These are phyloP conservation scores for Campylorhamphus procurvoides DNA, from an alignment of 2,113 vertebrate species.

Conservation along the genomic window DNA sequence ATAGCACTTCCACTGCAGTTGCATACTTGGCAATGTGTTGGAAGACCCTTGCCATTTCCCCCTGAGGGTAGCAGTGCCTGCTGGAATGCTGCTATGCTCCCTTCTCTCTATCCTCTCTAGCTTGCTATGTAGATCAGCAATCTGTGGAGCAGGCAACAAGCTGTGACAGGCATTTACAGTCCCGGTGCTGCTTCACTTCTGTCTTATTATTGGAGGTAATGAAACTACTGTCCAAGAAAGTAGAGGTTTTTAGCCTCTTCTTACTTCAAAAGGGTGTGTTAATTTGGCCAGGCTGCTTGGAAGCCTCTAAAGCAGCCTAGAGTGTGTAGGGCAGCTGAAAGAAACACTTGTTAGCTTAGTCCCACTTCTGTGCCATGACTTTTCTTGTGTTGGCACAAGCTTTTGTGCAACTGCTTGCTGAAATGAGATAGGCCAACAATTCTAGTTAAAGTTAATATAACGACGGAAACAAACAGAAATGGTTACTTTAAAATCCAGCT, in stretches of 20 bases:
- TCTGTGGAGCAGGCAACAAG: not conserved
- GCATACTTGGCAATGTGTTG: not conserved
- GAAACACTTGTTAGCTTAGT: not conserved
- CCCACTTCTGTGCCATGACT: not conserved
- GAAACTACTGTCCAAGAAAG: not conserved
- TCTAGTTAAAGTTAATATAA: not conserved
- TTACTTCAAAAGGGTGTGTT: not conserved
- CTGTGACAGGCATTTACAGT: not conserved
- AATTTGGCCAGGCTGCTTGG: not conserved
- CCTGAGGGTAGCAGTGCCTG: accelerated
- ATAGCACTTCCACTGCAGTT: not conserved
- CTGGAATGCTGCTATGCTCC: not conserved
- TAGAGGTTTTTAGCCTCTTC: not conserved
- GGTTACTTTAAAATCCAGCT: not conserved
- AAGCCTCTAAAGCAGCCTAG: not conserved
- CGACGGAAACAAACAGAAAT: not conserved
- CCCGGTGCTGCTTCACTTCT: not conserved
- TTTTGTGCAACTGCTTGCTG: not conserved
- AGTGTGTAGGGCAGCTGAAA: not conserved
- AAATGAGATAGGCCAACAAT: not conserved
- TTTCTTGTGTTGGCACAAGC: not conserved
- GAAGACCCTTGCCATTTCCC: not conserved
- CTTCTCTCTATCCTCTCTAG: not conserved
- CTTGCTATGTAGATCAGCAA: not conserved
- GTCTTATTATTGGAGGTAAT: not conserved